Evolutionary conservation across 2,888 invertebrate species (phyloP).

Genomic region (Myopa tessellatipennis): DNA sequence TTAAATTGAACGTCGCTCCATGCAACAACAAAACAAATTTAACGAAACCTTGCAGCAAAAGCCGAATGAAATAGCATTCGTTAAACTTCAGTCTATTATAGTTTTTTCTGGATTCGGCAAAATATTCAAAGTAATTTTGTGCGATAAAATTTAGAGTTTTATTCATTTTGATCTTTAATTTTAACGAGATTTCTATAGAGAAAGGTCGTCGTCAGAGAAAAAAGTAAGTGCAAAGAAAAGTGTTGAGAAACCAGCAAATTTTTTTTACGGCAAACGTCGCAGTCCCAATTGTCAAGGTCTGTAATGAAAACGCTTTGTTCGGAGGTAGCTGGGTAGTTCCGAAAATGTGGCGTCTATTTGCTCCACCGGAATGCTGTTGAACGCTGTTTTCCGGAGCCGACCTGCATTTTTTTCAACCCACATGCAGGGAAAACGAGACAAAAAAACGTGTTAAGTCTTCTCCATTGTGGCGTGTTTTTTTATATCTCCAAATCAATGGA

Average conservation of each 20-base stretch:
- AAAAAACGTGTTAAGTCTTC: conserved; percentile 20
- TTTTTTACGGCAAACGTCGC: background rate
- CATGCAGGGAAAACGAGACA: conserved; percentile 24
- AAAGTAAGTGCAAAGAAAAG: conserved; percentile 29
- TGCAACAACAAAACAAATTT: background rate
- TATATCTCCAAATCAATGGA: background rate
- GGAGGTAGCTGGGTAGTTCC: background rate
- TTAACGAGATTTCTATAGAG: background rate
- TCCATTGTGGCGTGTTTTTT: no score
- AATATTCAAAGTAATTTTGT: conserved; percentile 20
- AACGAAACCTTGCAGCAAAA: conserved; percentile 25
- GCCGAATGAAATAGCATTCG: conserved; percentile 31
- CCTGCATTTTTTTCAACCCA: background rate
- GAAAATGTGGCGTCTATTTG: background rate
- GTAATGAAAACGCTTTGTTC: no score
- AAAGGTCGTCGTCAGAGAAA: background rate
- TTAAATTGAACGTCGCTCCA: background rate
- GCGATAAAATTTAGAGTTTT: conserved; percentile 22
- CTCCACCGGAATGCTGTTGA: background rate
- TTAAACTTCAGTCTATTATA: conserved; percentile 33
- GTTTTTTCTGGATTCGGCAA: conserved; percentile 27
- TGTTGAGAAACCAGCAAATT: background rate
- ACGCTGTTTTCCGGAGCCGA: background rate
- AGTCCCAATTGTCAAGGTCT: no score
- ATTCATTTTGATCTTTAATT: conserved; percentile 13